These are phyloP conservation scores for Rhagonycha lutea DNA, from an alignment of 2,888 invertebrate genomes.

Conservation along the genomic window DNA sequence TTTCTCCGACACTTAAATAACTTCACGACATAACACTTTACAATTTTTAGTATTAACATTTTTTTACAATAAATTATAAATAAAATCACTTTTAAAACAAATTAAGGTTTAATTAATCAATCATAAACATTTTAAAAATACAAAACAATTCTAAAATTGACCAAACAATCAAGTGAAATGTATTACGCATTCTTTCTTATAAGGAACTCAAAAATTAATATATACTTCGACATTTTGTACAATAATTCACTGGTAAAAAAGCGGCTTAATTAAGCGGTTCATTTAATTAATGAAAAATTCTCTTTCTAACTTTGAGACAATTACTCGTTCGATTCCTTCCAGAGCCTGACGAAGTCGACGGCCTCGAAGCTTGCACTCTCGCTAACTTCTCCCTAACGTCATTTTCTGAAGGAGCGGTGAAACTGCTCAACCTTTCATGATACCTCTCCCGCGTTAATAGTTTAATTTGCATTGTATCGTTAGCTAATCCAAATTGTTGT, in stretches of 20 bases:
- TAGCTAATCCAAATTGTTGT: slow-evolving; percentile 42
- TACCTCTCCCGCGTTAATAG: slow-evolving; percentile 46
- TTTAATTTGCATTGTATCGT: slow-evolving; percentile 47
- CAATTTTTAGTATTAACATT: neutral
- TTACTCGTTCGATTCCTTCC: neutral
- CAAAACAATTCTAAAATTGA: neutral
- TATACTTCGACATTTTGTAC: neutral
- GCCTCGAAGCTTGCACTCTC: slow-evolving; percentile 31
- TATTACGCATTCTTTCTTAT: no score
- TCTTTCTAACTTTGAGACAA: neutral
- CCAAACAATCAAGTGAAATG: no score
- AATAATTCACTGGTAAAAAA: neutral
- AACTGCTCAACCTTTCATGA: slow-evolving; percentile 48
- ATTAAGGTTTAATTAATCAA: neutral
- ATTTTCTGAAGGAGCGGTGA: slow-evolving; percentile 48
- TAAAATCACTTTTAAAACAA: neutral
- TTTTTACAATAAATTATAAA: neutral
- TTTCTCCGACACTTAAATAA: neutral
- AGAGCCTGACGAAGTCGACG: neutral
- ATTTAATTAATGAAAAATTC: neutral
- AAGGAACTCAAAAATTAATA: no score
- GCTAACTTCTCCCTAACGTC: slow-evolving; percentile 37
- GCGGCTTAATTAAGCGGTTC: neutral
- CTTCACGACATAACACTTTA: neutral
- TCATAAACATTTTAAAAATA: neutral